Conservation (phyloP, 35 echinoderm and acorn worm species). For the Heliocidaris tuberculata region DNA sequence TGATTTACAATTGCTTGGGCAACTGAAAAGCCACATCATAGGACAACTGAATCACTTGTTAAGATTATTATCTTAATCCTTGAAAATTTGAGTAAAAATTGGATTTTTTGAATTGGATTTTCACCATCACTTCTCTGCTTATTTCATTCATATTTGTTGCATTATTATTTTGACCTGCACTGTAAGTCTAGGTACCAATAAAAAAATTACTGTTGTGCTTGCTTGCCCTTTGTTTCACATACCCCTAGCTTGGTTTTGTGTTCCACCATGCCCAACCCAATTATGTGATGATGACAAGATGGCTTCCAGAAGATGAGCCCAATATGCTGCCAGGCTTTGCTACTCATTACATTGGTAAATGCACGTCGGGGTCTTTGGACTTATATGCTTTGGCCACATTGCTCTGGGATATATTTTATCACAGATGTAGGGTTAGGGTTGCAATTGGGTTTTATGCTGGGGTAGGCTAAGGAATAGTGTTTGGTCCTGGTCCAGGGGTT, state of each 20-base stretch:
- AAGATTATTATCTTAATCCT: neutral
- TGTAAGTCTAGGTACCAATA: no score
- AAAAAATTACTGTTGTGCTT: neutral
- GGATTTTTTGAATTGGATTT: neutral
- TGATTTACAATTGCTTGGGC: no score
- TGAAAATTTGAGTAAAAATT: neutral
- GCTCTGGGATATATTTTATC: neutral
- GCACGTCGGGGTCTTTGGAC: neutral
- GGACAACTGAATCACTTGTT: neutral
- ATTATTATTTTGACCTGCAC: conserved; percentile 16
- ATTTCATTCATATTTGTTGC: no score
- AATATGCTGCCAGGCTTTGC: conserved; percentile 74
- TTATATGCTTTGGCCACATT: neutral
- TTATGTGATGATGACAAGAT: conserved; percentile 86
- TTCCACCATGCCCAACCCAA: conserved; percentile 75
- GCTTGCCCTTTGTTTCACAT: conserved; percentile 30
- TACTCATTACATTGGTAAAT: conserved; percentile 75
- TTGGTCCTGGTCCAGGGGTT: no score
- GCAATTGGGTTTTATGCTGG: no score
- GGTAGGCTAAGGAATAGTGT: no score
- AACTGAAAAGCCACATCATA: no score
- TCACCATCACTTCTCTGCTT: neutral
- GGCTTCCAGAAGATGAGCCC: conserved; percentile 71
- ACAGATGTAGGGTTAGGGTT: no score
- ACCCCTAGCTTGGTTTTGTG: conserved; percentile 66